These are phyloP conservation scores for Plebejus argus DNA, from an alignment of 2,888 invertebrate genomes.

Conservation along the genomic window DNA sequence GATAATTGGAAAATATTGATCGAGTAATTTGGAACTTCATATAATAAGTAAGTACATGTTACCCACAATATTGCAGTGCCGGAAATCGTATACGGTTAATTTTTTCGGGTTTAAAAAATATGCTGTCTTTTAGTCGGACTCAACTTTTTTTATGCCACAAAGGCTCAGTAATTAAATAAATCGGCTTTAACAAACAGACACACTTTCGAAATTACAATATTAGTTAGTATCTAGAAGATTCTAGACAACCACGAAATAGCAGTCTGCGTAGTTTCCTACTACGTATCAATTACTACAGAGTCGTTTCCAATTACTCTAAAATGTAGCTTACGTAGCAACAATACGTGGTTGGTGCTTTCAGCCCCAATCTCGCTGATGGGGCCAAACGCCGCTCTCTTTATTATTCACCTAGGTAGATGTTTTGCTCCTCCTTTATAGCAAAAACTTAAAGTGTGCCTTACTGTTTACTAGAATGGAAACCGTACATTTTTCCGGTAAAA, in stretches of 20 bases:
- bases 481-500: no score
- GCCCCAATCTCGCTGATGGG: slow-evolving; percentile 59
- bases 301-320: slow-evolving; percentile 3
- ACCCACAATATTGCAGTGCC: not conserved
- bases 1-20: no score
- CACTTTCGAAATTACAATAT: not conserved
- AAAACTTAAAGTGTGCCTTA: not conserved
- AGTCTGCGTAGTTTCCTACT: not conserved
- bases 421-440: not conserved
- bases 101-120: not conserved
- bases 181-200: not conserved
- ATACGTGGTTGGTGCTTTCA: slow-evolving; percentile 39
- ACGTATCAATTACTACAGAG: not conserved
- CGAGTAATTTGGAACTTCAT: no score
- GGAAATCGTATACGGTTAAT: not conserved
- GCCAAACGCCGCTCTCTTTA: slow-evolving; percentile 40
- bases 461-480: not conserved
- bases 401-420: slow-evolving; percentile 27
- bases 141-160: not conserved
- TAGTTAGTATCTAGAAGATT: no score
- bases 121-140: not conserved
- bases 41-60: no score
- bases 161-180: no score
- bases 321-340: slow-evolving; percentile 13
- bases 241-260: not conserved